phyloP scores from a whole-genome alignment of 2,888 invertebrate genomes.

The Tridacna crocea region DNA sequence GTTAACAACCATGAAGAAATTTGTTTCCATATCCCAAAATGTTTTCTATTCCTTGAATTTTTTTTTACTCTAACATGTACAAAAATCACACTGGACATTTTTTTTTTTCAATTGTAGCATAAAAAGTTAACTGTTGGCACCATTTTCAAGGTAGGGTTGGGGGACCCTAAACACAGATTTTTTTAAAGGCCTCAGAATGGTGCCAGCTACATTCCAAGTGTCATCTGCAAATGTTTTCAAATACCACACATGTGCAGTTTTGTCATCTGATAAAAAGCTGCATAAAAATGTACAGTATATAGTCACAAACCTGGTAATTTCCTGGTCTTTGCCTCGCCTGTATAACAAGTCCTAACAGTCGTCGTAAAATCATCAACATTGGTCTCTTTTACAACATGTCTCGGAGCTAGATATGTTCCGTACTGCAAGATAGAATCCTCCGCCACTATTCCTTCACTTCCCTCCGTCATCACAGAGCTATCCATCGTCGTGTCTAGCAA shows the following conservation, averaged over 20 bases:
- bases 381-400: conserved; percentile 57
- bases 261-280: no score
- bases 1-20: background rate
- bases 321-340: conserved; percentile 65
- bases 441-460: background rate
- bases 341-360: conserved; percentile 62
- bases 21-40: background rate
- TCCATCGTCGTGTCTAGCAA: conserved; percentile 16
- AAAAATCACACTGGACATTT: no score
- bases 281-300: no score
- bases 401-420: conserved; percentile 63
- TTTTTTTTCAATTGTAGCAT: background rate
- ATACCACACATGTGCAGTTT: no score
- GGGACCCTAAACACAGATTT: no score
- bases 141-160: no score
- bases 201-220: no score
- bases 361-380: conserved; percentile 67
- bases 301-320: conserved; percentile 52
- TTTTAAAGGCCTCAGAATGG: no score
- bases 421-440: conserved; percentile 54
- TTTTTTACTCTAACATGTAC: no score
- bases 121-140: no score
- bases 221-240: no score
- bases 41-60: background rate
- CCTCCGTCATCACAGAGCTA: background rate